A percentile compares a stretch with the other conserved stretches of the same genome.
Conservation (phyloP, 1,140 invertebrate genomes). For the Drosophila subobscura region DNA sequence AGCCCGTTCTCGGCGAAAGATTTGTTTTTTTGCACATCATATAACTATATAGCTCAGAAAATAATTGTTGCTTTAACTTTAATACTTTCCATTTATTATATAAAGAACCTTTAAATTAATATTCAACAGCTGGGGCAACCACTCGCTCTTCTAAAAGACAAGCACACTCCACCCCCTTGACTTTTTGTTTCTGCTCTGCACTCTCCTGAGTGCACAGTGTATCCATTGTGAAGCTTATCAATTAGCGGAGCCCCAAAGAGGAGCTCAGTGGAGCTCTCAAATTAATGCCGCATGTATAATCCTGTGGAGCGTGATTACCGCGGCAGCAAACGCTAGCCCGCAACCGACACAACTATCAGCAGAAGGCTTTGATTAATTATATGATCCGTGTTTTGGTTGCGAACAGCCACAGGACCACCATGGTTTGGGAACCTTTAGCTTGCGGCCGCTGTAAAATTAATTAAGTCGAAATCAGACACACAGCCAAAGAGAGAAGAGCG, state of each 20-base stretch:
- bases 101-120: no score
- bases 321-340: conserved; percentile 7
- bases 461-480: conserved; percentile 39
- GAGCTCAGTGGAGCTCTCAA: not conserved
- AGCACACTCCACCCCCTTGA: no score
- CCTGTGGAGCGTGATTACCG: conserved; percentile 29
- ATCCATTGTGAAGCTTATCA: conserved; percentile 17
- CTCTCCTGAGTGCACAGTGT: no score
- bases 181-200: no score
- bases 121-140: no score
- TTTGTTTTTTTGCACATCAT: no score
- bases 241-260: conserved; percentile 6
- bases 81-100: no score
- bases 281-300: conserved; percentile 26
- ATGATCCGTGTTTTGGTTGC: conserved; percentile 18
- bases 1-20: no score
- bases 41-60: no score
- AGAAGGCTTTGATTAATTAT: conserved; percentile 57
- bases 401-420: not conserved
- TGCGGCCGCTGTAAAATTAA: conserved; percentile 41
- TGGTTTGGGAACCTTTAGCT: not conserved
- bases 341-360: conserved; percentile 5
- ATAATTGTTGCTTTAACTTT: no score
- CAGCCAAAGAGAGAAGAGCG: conserved; percentile 5
- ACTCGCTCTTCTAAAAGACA: no score